Conservation (phyloP, 2,113 vertebrate genomes). For the Prochilodus magdalenae region DNA sequence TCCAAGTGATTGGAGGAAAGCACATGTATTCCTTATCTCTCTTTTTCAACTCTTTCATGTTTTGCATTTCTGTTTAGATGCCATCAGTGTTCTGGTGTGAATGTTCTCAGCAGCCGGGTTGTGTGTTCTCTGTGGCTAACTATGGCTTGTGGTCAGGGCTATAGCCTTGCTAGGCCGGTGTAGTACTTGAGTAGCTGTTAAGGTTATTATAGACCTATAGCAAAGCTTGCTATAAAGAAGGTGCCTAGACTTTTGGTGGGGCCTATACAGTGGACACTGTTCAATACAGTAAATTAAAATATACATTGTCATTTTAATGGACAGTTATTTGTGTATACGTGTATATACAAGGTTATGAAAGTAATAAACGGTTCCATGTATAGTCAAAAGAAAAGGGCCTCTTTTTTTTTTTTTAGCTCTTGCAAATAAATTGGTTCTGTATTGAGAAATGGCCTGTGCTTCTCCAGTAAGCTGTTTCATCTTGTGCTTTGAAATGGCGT, state of each 20-base stretch:
- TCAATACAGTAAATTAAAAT: too few relatives aligned
- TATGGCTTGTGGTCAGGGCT: background rate
- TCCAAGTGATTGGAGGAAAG: background rate
- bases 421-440: background rate
- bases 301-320: too few relatives aligned
- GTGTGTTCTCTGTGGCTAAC: background rate
- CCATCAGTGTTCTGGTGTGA: background rate
- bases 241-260: too few relatives aligned
- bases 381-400: too few relatives aligned
- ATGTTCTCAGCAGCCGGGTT: background rate
- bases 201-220: too few relatives aligned
- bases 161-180: background rate
- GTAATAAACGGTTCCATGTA: too few relatives aligned
- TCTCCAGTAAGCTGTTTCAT: constrained; percentile 16
- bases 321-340: too few relatives aligned
- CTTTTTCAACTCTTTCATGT: too few relatives aligned
- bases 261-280: too few relatives aligned
- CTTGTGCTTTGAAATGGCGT: background rate
- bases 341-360: too few relatives aligned
- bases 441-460: background rate
- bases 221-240: too few relatives aligned
- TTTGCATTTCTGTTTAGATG: background rate
- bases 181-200: background rate
- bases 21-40: too few relatives aligned
- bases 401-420: background rate